A percentile compares a stretch with the other conserved stretches of the same genome.
These are phyloP conservation scores for Girardinus metallicus DNA, from an alignment of 2,797 vertebrate genomes.

Conservation along the genomic window DNA sequence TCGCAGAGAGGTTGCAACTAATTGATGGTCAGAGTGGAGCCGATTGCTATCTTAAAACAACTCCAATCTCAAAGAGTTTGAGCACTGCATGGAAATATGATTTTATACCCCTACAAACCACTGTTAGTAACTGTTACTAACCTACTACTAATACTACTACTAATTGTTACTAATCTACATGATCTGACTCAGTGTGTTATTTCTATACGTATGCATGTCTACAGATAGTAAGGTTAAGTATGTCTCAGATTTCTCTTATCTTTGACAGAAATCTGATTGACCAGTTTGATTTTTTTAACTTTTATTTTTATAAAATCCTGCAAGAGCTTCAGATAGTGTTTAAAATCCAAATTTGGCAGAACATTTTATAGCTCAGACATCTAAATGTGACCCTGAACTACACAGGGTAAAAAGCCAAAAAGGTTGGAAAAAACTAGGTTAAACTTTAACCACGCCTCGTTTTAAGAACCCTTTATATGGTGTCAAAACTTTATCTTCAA, in stretches of 20 bases:
- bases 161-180: neutral
- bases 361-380: neutral
- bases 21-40: neutral
- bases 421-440: conserved; percentile 7
- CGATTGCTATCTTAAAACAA: neutral
- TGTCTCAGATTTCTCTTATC: neutral
- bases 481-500: conserved; percentile 3
- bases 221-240: neutral
- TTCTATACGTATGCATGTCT: neutral
- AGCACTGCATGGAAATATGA: neutral
- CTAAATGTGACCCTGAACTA: neutral
- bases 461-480: neutral
- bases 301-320: neutral
- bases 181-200: neutral
- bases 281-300: neutral
- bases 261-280: neutral
- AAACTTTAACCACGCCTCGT: conserved; percentile 9
- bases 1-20: neutral
- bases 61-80: neutral
- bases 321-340: neutral
- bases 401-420: neutral
- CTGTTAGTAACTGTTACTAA: neutral
- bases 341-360: neutral
- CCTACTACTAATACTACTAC: too few species aligned
- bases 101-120: neutral